Percentiles rank a stretch among this genome's conserved stretches.
phyloP scores from a whole-genome alignment of 1,140 invertebrate genomes.

The Philopotamus ludificatus region DNA sequence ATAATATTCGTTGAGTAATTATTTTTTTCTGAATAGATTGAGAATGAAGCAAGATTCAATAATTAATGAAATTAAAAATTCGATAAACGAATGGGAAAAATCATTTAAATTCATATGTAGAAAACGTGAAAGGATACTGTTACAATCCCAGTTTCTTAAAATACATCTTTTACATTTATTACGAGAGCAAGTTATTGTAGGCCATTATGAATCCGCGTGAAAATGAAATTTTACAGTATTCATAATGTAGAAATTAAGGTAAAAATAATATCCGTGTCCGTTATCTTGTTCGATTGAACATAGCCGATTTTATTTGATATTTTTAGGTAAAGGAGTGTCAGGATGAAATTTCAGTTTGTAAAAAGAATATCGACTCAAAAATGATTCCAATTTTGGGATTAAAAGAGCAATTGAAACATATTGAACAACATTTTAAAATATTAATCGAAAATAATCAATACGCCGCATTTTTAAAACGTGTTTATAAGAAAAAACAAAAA shows the following conservation, averaged over 20 bases:
- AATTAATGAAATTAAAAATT: constrained; percentile 57
- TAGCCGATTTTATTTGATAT: too few relatives aligned
- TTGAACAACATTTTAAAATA: background rate
- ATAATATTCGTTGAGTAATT: too few relatives aligned
- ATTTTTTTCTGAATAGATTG: constrained; percentile 24
- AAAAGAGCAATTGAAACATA: background rate
- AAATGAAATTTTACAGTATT: too few relatives aligned
- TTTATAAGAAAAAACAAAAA: constrained; percentile 15
- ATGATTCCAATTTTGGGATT: background rate
- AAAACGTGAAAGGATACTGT: constrained; percentile 62
- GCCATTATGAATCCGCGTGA: constrained; percentile 74
- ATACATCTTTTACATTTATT: constrained; percentile 71
- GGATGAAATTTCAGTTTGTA: background rate
- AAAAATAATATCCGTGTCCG: too few relatives aligned
- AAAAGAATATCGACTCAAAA: constrained; percentile 2
- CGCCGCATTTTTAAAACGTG: constrained; percentile 9
- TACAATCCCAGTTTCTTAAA: constrained; percentile 64
- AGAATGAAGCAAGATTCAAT: constrained; percentile 66
- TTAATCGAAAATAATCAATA: constrained; percentile 15
- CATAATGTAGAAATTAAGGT: too few relatives aligned
- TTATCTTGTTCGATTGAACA: too few relatives aligned
- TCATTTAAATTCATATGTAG: constrained; percentile 61
- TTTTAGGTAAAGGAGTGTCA: background rate
- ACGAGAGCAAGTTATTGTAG: constrained; percentile 75
- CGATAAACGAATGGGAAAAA: constrained; percentile 66